Evolutionary conservation across 2,888 invertebrate species (phyloP).

Genomic region (Asteroscopus sphinx): DNA sequence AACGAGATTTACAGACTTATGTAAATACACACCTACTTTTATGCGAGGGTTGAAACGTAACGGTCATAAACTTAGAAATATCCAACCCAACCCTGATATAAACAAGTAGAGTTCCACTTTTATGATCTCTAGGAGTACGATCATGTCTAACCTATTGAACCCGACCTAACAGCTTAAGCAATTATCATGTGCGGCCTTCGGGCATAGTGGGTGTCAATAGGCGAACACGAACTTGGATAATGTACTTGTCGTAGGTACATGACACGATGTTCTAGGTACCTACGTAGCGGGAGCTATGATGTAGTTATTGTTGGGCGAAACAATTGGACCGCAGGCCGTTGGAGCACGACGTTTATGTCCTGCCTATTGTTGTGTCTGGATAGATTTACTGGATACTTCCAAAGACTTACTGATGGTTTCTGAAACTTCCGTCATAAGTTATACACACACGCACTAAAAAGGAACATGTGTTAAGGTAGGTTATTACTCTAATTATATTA

Average conservation of each 20-base stretch:
- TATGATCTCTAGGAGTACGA: conserved; percentile 65
- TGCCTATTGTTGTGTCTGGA: conserved; percentile 44
- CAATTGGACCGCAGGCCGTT: conserved; percentile 42
- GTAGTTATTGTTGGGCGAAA: conserved; percentile 50
- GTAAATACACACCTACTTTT: conserved; percentile 56
- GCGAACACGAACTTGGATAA: conserved; percentile 29
- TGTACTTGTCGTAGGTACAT: conserved; percentile 36
- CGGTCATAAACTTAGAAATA: conserved; percentile 54
- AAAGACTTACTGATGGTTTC: conserved; percentile 35
- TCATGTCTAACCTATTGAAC: conserved; percentile 55
- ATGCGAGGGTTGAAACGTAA: conserved; percentile 51
- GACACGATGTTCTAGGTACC: conserved; percentile 4
- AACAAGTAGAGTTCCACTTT: conserved; percentile 60
- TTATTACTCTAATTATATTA: too few relatives aligned
- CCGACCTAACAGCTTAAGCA: conserved; percentile 61
- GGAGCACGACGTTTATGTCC: conserved; percentile 42
- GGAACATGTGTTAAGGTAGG: too few relatives aligned
- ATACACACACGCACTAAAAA: not conserved
- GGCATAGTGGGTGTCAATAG: conserved; percentile 51
- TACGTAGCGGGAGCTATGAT: conserved; percentile 30
- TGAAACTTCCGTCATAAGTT: conserved; percentile 42
- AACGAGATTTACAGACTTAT: conserved; percentile 58
- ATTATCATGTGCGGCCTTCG: conserved; percentile 63
- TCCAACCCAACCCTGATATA: conserved; percentile 55
- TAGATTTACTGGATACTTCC: conserved; percentile 49